Evolutionary conservation across 2,797 vertebrate species (phyloP).

Genomic region (Amphiprion clarkii): DNA sequence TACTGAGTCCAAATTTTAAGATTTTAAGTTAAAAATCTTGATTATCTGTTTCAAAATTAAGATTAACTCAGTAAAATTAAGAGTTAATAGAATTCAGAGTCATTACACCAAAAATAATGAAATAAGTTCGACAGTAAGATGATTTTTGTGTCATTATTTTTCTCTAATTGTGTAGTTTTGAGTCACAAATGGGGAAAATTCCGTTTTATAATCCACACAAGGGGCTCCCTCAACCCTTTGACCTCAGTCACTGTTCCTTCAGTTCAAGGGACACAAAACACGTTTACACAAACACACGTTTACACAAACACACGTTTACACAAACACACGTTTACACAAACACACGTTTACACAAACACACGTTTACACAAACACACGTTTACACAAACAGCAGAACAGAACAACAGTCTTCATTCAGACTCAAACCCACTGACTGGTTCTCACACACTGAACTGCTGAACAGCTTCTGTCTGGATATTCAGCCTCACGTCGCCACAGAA

Average conservation of each 20-base stretch:
- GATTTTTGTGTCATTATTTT: too few species aligned
- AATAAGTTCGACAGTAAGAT: too few species aligned
- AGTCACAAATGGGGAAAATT: not conserved
- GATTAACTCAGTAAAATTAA: too few species aligned
- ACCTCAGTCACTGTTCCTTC: constrained; percentile 40
- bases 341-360: constrained; percentile 13
- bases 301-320: too few species aligned
- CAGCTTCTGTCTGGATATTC: constrained; percentile 42
- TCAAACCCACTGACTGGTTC: constrained; percentile 41
- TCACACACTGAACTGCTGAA: constrained; percentile 32
- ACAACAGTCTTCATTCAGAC: constrained; percentile 68
- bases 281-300: not conserved
- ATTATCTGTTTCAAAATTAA: too few species aligned
- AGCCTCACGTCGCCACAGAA: constrained; percentile 40
- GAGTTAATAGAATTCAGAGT: too few species aligned
- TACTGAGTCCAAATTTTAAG: too few species aligned
- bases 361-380: constrained; percentile 14
- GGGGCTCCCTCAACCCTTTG: constrained; percentile 36
- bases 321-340: too few species aligned
- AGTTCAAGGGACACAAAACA: constrained; percentile 29
- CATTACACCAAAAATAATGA: too few species aligned
- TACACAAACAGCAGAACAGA: constrained; percentile 20
- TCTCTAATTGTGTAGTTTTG: too few species aligned
- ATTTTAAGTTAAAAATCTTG: too few species aligned
- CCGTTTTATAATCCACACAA: constrained; percentile 14